Percentiles rank a stretch among this genome's conserved stretches.
Evolutionary conservation across 1,140 invertebrate genomes (phyloP).

Genomic region (Anastrepha ludens): DNA sequence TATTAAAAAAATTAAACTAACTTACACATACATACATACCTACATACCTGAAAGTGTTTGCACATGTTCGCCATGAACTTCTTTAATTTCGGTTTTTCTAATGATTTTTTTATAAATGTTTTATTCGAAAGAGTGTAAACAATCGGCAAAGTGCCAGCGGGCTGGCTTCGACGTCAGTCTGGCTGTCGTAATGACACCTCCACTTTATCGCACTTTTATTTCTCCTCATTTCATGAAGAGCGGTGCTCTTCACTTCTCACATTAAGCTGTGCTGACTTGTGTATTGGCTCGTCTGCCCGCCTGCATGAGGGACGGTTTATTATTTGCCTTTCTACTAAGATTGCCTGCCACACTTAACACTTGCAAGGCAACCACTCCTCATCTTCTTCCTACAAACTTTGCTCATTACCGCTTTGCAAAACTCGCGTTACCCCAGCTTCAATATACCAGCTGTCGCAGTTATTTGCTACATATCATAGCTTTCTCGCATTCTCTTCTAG

Average conservation of each 20-base stretch:
- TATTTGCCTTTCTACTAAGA: neutral
- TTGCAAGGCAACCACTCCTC: neutral
- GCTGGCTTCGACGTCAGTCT: slow-evolving; percentile 34
- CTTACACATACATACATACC: neutral
- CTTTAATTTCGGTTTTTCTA: slow-evolving; percentile 4
- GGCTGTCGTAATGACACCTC: slow-evolving; percentile 2
- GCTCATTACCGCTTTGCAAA: neutral
- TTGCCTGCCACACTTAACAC: neutral
- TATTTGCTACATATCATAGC: neutral
- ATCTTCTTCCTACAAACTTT: neutral
- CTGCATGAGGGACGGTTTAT: too few species aligned
- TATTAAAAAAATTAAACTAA: too few species aligned
- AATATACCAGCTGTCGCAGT: neutral
- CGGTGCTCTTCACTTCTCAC: too few species aligned
- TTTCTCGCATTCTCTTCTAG: neutral
- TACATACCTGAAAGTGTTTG: neutral
- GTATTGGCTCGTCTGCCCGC: too few species aligned
- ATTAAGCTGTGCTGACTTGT: too few species aligned
- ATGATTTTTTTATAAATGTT: slow-evolving; percentile 33
- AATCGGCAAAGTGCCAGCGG: slow-evolving; percentile 17
- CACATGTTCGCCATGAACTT: neutral
- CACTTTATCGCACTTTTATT: slow-evolving; percentile 37
- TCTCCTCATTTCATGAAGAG: too few species aligned
- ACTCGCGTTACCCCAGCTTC: neutral
- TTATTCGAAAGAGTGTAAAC: slow-evolving; percentile 19